Base-by-base conservation (phyloP, 1,140 invertebrate genomes). In the Trypoxylus dichotomus region DNA sequence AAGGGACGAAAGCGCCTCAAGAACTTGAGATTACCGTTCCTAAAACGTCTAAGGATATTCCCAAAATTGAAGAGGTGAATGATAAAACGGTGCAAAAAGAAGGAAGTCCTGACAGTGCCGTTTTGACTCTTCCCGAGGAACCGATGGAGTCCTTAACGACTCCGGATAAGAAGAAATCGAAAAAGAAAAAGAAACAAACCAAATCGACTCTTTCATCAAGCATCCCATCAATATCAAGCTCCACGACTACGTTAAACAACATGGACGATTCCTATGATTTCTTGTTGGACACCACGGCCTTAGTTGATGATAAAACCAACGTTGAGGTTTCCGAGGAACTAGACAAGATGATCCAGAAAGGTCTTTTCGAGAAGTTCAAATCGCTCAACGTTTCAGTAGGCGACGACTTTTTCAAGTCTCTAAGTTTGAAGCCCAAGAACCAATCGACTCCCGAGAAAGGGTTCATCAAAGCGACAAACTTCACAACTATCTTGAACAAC, bases 311-410 rank as follows among this genome's bases (percentile, higher is more conserved):
- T 5, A 85, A 85, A 76, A 86, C 85, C 1, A 86, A 85, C 78
- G 77, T 84, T 11, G 85, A 86, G 76, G 81, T 86, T 8, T 86
- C 85, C 0, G 77, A 83, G 71, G 85, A 86, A 78, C 72, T 86
- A 5, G 85, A 86, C 74, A 82, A 82, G 27, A 82, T 86, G 54
- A 86, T 86, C 63, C 84, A 85, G 43, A 82, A 84, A 27, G 85
- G 85, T 2, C 83, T 86, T 78, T 86, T 82, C 79, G 84, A 77
- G 47, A 83, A 84, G 77, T 82, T 86, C 21, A 81, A 81, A 79
- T 82, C 83, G 1, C 71, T 85, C 15, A 85, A 84, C 75, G 78
- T 79, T 3, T 76, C 79, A 41, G 77, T 79, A 25, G 84, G 85
- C 27, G 82, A 79, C 54, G 81, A 77, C 25, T 86, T 86, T 77